Percentiles rank a stretch among this genome's conserved stretches.
phyloP scores from a whole-genome alignment of 2,113 vertebrate species.

The Andinoacara biseriatus region DNA sequence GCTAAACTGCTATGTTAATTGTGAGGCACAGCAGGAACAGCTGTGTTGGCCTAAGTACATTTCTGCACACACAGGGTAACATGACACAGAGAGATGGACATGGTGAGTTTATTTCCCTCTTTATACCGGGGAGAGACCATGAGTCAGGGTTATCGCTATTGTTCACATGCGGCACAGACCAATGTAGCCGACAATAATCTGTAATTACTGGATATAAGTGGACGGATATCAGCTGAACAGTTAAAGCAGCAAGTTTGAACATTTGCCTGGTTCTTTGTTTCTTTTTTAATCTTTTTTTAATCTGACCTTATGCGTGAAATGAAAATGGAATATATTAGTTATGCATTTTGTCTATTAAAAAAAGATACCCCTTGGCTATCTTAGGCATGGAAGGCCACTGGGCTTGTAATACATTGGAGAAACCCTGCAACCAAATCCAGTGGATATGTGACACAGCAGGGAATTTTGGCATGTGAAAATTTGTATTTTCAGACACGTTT shows the following conservation, averaged over 20 bases:
- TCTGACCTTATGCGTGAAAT: neutral
- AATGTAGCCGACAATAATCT: neutral
- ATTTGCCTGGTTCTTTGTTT: neutral
- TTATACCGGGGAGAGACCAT: neutral
- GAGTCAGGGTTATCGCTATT: neutral
- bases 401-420: neutral
- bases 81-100: neutral
- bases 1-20: slow-evolving; percentile 2
- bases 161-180: neutral
- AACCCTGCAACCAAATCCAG: neutral
- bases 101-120: neutral
- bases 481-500: neutral
- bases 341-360: no score
- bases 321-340: no score
- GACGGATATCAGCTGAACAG: neutral
- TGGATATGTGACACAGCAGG: neutral
- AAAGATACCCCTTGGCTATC: no score
- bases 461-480: neutral
- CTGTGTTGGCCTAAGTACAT: slow-evolving; percentile 2
- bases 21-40: neutral
- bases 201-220: neutral
- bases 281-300: neutral
- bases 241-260: neutral
- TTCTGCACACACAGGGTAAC: neutral
- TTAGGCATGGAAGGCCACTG: neutral